Evolutionary conservation across 2,113 vertebrate genomes (phyloP).

Genomic region (Xenopus laevis): DNA sequence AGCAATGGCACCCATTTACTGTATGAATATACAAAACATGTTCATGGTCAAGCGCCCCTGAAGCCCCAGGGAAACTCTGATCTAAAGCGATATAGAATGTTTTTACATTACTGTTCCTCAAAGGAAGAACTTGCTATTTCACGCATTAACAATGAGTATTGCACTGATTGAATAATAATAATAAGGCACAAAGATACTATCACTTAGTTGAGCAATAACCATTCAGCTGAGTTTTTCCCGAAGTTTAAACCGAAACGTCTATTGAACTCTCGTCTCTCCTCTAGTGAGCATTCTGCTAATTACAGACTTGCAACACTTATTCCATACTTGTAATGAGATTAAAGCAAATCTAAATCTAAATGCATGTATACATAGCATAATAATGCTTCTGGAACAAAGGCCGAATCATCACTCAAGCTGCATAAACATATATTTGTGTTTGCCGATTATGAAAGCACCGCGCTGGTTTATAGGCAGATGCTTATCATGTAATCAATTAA

Average conservation of each 20-base stretch:
- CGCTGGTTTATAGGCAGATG: conserved; percentile 38
- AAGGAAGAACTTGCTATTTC: no score
- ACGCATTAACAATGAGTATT: no score
- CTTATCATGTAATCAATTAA: conserved; percentile 45
- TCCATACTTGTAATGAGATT: conserved; percentile 17
- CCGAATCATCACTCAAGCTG: conserved; percentile 2
- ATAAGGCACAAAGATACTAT: background rate
- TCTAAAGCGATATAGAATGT: no score
- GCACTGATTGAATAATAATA: no score
- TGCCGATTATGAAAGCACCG: conserved; percentile 13
- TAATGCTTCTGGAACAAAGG: conserved; percentile 14
- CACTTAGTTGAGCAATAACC: background rate
- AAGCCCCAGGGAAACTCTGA: no score
- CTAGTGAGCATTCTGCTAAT: conserved; percentile 19
- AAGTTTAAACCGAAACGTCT: background rate
- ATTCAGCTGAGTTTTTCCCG: background rate
- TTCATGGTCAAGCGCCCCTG: no score
- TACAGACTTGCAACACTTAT: conserved; percentile 1
- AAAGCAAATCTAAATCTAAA: conserved; percentile 14
- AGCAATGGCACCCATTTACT: no score
- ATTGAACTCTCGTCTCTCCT: background rate
- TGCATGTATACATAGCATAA: conserved; percentile 13
- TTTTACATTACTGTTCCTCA: no score
- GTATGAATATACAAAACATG: no score
- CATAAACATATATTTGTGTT: conserved; percentile 40